Percentiles rank a stretch among this genome's conserved stretches.
These are phyloP conservation scores for Furcifer pardalis DNA, from an alignment of 2,797 vertebrate genomes.

Conservation along the genomic window DNA sequence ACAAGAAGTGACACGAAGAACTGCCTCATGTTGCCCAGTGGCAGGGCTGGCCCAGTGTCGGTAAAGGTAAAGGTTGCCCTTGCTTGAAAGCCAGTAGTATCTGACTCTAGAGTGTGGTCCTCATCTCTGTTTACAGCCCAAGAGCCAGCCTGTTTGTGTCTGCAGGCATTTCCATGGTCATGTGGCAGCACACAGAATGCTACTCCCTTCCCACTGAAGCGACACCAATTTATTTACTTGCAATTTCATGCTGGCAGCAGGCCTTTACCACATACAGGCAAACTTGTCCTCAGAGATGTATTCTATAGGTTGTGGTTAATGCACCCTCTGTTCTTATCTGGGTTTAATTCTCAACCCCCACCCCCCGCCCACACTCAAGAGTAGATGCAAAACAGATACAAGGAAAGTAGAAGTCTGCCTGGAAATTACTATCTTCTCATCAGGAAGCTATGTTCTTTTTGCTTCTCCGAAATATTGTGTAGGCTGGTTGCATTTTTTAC, in stretches of 20 bases:
- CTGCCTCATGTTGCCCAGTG: no score
- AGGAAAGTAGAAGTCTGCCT: background rate
- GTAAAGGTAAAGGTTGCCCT: no score
- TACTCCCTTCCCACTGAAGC: no score
- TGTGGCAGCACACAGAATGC: no score
- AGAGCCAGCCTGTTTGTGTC: no score
- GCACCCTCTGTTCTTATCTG: background rate
- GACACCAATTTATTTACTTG: background rate
- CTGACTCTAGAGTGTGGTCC: no score
- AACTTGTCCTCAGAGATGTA: background rate
- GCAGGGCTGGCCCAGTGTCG: background rate
- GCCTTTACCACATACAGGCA: background rate
- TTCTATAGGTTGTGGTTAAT: background rate
- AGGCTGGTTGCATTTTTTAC: background rate
- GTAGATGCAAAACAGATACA: conserved; percentile 12
- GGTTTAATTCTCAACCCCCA: conserved; percentile 2
- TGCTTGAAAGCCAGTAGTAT: no score
- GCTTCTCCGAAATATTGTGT: background rate
- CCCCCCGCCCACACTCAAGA: background rate
- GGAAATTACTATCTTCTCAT: background rate
- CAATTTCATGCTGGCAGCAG: background rate
- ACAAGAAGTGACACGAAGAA: background rate
- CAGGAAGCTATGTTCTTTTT: background rate
- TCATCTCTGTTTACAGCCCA: no score
- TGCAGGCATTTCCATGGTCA: no score